Evolutionary conservation across 1,140 invertebrate genomes (phyloP).

Genomic region (Saccostrea echinata): DNA sequence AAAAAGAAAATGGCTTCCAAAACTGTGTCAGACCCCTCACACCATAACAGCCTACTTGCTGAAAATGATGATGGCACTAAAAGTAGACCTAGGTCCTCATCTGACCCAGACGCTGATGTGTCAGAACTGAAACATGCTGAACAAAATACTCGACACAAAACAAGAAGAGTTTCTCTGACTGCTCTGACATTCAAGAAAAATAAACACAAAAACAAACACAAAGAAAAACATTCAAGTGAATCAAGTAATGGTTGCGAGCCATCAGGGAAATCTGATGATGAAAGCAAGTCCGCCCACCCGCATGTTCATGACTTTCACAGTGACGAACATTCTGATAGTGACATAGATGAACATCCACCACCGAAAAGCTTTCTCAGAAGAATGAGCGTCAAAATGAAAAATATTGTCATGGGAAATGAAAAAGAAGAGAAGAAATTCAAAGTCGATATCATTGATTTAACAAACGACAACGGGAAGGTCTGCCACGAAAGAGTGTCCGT

Average conservation of each 20-base stretch:
- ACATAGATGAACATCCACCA: constrained; percentile 16
- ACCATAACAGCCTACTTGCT: background rate
- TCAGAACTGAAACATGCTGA: constrained; percentile 12
- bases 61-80: background rate
- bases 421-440: constrained; percentile 61
- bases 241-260: constrained; percentile 1
- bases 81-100: constrained; percentile 52
- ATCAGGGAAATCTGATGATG: constrained; percentile 21
- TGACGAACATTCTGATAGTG: constrained; percentile 37
- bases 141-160: constrained; percentile 41
- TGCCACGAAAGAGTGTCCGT: constrained; percentile 59
- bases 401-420: constrained; percentile 55
- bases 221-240: constrained; percentile 40
- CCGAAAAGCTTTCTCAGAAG: constrained; percentile 65
- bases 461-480: constrained; percentile 60
- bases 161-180: constrained; percentile 51
- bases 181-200: constrained; percentile 50
- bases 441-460: constrained; percentile 69
- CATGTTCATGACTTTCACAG: background rate
- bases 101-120: constrained; percentile 56
- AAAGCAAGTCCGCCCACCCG: background rate
- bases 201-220: constrained; percentile 51
- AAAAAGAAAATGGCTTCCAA: constrained; percentile 52
- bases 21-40: constrained; percentile 51
- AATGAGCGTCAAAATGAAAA: constrained; percentile 71